A percentile compares a stretch with the other conserved stretches of the same genome.
Evolutionary conservation across 1,140 invertebrate genomes (phyloP).

Genomic region (Drosophila murphyi): DNA sequence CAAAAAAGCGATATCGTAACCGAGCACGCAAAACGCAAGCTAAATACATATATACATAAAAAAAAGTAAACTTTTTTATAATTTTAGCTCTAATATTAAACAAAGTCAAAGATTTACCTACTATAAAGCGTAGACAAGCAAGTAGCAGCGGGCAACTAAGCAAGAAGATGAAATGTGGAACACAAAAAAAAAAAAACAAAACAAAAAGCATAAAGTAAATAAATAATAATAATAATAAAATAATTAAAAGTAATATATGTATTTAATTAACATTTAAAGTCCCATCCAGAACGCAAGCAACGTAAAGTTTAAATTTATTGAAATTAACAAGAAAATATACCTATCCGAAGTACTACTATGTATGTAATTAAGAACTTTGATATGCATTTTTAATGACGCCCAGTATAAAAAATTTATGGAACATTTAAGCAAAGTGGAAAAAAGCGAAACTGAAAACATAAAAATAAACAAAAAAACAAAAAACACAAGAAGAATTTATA

Average conservation of each 20-base stretch:
- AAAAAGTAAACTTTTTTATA: constrained; percentile 31
- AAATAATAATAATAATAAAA: not conserved
- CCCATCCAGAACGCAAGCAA: constrained; percentile 37
- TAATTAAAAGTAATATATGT: constrained; percentile 35
- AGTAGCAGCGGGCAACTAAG: constrained; percentile 39
- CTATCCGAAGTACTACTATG: constrained; percentile 30
- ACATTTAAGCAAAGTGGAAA: constrained; percentile 31
- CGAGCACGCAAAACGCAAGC: constrained; percentile 35
- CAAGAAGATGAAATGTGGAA: not conserved
- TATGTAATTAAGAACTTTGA: constrained; percentile 71
- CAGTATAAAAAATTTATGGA: constrained; percentile 45
- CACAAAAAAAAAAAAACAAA: not conserved
- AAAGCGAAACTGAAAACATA: not conserved
- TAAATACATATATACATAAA: constrained; percentile 17
- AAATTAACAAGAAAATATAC: constrained; percentile 33
- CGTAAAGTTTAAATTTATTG: constrained; percentile 41
- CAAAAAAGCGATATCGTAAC: constrained; percentile 21
- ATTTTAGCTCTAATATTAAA: constrained; percentile 41
- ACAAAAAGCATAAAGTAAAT: not conserved
- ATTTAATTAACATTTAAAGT: constrained; percentile 46
- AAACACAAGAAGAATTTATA: constrained; percentile 67
- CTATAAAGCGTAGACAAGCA: constrained; percentile 38
- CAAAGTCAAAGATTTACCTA: constrained; percentile 49
- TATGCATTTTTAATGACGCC: constrained; percentile 79
- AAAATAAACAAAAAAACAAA: constrained; percentile 26